Conservation (phyloP, 2,797 vertebrate species). For the Enteromius paludinosus region DNA sequence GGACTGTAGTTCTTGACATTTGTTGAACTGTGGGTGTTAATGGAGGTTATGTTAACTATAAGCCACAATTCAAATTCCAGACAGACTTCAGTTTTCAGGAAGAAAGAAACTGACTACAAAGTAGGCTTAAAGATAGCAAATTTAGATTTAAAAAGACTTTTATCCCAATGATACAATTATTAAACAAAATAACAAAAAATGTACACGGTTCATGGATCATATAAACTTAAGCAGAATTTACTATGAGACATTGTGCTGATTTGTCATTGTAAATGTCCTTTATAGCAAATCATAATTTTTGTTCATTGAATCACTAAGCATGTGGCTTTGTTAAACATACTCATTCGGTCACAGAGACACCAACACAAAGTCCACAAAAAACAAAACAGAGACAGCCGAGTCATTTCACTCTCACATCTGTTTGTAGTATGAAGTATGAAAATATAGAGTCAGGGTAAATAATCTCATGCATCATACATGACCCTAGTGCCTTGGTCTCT, state of each 20-base stretch:
- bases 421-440: conserved; percentile 2
- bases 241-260: neutral
- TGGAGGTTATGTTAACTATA: neutral
- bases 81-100: conserved; percentile 5
- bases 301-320: neutral
- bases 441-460: neutral
- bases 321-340: neutral
- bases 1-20: neutral
- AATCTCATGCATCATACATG: conserved; percentile 16
- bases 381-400: neutral
- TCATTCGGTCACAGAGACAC: neutral
- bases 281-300: neutral
- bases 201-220: neutral
- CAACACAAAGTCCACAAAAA: neutral
- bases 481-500: neutral
- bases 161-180: neutral
- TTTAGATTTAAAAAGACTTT: neutral
- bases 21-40: conserved; percentile 11
- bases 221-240: neutral
- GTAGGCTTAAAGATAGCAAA: neutral
- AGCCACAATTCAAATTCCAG: neutral
- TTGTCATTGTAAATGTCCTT: neutral
- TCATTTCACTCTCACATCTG: conserved; percentile 17
- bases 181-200: neutral
- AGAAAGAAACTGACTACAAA: neutral